These are phyloP conservation scores for Augiades crinisus DNA, from an alignment of 2,888 invertebrate species.

Conservation along the genomic window DNA sequence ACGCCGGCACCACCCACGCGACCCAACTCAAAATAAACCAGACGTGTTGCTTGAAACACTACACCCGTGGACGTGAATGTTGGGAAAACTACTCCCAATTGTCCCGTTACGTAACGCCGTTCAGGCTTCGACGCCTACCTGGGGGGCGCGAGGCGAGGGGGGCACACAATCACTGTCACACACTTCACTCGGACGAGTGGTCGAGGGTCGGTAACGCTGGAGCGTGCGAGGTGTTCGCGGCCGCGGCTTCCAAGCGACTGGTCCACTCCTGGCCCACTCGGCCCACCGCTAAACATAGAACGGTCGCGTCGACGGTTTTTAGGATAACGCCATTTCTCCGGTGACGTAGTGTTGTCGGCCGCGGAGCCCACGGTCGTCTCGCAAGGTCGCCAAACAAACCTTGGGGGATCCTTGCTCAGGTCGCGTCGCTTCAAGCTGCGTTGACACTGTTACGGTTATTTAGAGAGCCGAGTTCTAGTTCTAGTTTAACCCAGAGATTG, in stretches of 20 bases:
- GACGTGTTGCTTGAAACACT: slow-evolving; percentile 69
- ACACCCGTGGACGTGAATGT: slow-evolving; percentile 48
- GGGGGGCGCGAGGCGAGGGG: slow-evolving; percentile 41
- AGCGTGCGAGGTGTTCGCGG: slow-evolving; percentile 72
- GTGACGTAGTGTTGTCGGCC: slow-evolving; percentile 46
- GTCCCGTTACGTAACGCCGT: slow-evolving; percentile 23
- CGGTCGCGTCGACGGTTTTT: slow-evolving; percentile 42
- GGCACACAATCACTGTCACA: slow-evolving; percentile 74
- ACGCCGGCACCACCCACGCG: slow-evolving; percentile 54
- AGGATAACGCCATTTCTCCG: slow-evolving; percentile 61
- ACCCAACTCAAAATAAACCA: slow-evolving; percentile 65
- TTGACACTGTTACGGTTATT: neutral
- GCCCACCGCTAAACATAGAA: slow-evolving; percentile 65
- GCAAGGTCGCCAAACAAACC: slow-evolving; percentile 72
- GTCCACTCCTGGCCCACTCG: slow-evolving; percentile 45
- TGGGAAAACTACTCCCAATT: slow-evolving; percentile 33
- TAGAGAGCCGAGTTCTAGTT: neutral
- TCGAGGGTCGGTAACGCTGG: slow-evolving; percentile 71
- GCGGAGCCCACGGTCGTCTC: slow-evolving; percentile 44
- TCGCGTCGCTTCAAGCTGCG: slow-evolving; percentile 11
- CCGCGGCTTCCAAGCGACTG: slow-evolving; percentile 78
- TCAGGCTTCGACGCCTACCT: slow-evolving; percentile 35
- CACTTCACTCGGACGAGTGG: slow-evolving; percentile 76
- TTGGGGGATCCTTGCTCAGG: slow-evolving; percentile 39
- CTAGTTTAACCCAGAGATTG: too few species aligned